These are phyloP conservation scores for Psilanteris sp. DNA, from an alignment of 1,140 invertebrate genomes.

Conservation along the genomic window DNA sequence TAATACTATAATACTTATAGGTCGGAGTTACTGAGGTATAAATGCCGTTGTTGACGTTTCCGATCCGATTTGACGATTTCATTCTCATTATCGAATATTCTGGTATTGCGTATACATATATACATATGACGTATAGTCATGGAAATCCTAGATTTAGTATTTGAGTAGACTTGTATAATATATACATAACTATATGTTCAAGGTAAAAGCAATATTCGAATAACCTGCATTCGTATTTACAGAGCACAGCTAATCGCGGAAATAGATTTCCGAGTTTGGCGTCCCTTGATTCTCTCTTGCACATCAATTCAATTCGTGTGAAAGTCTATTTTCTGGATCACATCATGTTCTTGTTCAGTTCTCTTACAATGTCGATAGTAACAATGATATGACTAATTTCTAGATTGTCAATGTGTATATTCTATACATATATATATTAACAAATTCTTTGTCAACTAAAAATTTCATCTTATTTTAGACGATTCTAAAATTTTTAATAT, in stretches of 20 bases:
- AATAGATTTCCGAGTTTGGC: constrained; percentile 34
- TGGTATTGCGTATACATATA: background rate
- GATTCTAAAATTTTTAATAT: too few species aligned
- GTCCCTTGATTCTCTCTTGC: constrained; percentile 6
- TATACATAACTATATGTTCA: constrained; percentile 27
- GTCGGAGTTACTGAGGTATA: constrained; percentile 10
- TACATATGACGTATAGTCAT: too few species aligned
- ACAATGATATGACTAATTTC: too few species aligned
- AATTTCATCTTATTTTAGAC: too few species aligned
- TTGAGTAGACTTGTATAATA: too few species aligned
- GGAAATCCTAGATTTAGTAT: too few species aligned
- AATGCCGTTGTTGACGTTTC: constrained; percentile 46
- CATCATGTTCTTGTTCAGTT: constrained; percentile 5
- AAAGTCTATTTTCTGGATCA: constrained; percentile 17
- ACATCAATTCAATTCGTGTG: constrained; percentile 26
- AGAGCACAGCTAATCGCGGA: constrained; percentile 34
- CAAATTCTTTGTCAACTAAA: too few species aligned
- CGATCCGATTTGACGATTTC: constrained; percentile 48
- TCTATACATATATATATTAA: background rate
- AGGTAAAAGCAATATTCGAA: constrained; percentile 43
- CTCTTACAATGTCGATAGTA: background rate
- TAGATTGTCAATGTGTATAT: background rate
- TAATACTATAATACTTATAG: constrained; percentile 18
- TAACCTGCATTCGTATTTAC: constrained; percentile 23
- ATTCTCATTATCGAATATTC: constrained; percentile 49